A percentile compares a stretch with the other conserved stretches of the same genome.
phyloP scores from a whole-genome alignment of 2,113 vertebrate species.

The Notechis scutatus region DNA sequence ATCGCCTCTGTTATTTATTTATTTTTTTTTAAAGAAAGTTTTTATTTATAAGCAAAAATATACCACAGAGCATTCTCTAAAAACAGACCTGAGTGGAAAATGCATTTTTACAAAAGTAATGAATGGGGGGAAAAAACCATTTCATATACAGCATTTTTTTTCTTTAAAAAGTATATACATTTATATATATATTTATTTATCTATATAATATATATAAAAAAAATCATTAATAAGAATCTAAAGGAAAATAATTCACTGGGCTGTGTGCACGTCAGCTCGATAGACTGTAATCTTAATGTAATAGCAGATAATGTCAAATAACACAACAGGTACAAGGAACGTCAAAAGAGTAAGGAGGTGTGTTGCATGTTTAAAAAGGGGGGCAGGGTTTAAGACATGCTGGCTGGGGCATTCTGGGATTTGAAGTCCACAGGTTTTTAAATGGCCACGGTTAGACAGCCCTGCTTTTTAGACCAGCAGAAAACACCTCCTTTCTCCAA shows the following conservation, averaged over 20 bases:
- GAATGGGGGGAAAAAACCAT: neutral
- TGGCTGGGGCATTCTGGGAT: neutral
- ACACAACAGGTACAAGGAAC: neutral
- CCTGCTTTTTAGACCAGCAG: neutral
- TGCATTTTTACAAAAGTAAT: conserved; percentile 13
- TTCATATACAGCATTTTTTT: conserved; percentile 8
- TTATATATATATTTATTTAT: conserved; percentile 8
- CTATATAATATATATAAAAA: conserved; percentile 9
- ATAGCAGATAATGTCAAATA: neutral
- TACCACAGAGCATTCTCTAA: conserved; percentile 15
- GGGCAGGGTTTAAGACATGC: neutral
- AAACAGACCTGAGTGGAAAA: conserved; percentile 21
- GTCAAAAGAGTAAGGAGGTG: neutral
- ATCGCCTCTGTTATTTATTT: neutral
- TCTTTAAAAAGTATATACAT: conserved; percentile 31
- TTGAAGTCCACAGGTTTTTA: neutral
- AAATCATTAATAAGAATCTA: conserved; percentile 13
- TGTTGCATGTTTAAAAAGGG: neutral
- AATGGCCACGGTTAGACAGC: neutral
- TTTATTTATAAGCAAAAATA: conserved; percentile 38
- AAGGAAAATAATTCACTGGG: neutral
- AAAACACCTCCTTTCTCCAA: neutral
- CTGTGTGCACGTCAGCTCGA: neutral
- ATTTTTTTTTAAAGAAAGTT: neutral
- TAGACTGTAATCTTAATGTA: neutral